phyloP scores from a whole-genome alignment of 2,797 vertebrate species.

The Lagocephalus sceleratus region DNA sequence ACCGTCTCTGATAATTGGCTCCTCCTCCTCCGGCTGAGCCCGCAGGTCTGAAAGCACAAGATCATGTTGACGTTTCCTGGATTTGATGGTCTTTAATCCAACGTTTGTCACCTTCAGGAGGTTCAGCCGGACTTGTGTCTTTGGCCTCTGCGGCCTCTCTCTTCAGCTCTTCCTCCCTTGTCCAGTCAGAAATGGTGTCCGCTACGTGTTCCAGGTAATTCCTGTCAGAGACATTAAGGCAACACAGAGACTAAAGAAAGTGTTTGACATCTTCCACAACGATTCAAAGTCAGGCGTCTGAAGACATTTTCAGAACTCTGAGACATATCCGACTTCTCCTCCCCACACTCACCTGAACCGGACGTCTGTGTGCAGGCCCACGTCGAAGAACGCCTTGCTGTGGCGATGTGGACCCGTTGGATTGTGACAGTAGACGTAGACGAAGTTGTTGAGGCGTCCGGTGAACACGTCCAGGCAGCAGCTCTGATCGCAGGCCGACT shows the following conservation, averaged over 20 bases:
- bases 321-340: too few species aligned
- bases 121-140: not conserved
- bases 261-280: too few species aligned
- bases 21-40: conserved; percentile 6
- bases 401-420: conserved; percentile 77
- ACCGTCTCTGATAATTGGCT: conserved; percentile 76
- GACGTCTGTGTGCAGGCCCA: conserved; percentile 85
- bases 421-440: conserved; percentile 88
- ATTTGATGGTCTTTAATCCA: too few species aligned
- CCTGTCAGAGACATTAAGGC: conserved; percentile 63
- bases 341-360: conserved; percentile 84
- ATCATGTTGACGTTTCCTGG: not conserved
- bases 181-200: conserved; percentile 80
- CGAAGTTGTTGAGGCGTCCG: conserved; percentile 76
- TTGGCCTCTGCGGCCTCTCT: conserved; percentile 50
- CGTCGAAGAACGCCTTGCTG: conserved; percentile 79
- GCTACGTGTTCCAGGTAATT: conserved; percentile 87
- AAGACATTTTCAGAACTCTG: too few species aligned
- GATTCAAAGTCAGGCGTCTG: not conserved
- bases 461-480: conserved; percentile 83
- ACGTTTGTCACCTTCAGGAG: conserved; percentile 12
- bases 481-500: conserved; percentile 77
- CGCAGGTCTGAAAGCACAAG: not conserved
- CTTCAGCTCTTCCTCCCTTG: conserved; percentile 77
- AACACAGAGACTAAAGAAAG: too few species aligned